Conservation (phyloP, 2,113 vertebrate genomes). For the Thamnaconus septentrionalis region DNA sequence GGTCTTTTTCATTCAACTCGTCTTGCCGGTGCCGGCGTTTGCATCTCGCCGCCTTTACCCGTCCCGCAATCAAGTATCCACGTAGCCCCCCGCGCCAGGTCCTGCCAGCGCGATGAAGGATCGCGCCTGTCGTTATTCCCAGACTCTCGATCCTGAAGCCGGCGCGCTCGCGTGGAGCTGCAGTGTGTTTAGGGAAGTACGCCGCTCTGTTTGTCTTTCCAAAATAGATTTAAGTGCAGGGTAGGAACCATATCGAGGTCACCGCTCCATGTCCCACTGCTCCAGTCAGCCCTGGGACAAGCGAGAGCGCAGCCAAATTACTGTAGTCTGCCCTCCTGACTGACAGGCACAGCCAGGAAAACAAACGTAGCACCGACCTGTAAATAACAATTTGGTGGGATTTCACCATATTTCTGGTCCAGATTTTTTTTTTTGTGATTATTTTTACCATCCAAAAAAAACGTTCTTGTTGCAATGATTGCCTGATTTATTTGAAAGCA, state of each 20-base stretch:
- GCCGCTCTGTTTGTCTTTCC: constrained; percentile 45
- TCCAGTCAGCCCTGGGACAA: constrained; percentile 55
- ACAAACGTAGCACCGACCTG: background rate
- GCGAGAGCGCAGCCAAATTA: constrained; percentile 23
- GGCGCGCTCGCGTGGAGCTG: constrained; percentile 18
- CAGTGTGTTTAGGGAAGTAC: constrained; percentile 46
- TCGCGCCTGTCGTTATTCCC: constrained; percentile 1
- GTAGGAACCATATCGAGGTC: constrained; percentile 67
- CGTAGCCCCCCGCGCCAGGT: too few relatives aligned
- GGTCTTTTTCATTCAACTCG: too few relatives aligned
- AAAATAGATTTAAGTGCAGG: constrained; percentile 83
- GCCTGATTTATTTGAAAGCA: too few relatives aligned
- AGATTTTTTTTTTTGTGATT: too few relatives aligned
- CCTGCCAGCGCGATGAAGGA: too few relatives aligned
- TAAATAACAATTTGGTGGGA: too few relatives aligned
- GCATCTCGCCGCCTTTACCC: too few relatives aligned
- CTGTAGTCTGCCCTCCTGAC: constrained; percentile 9
- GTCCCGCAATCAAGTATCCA: too few relatives aligned
- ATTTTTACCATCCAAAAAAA: too few relatives aligned
- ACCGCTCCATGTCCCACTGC: constrained; percentile 49
- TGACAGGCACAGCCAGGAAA: background rate
- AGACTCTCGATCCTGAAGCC: constrained; percentile 11
- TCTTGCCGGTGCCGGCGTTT: too few relatives aligned
- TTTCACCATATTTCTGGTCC: too few relatives aligned
- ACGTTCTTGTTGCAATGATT: too few relatives aligned